Evolutionary conservation across 1,140 invertebrate genomes (phyloP).

Genomic region (Drosophila ironensis): DNA sequence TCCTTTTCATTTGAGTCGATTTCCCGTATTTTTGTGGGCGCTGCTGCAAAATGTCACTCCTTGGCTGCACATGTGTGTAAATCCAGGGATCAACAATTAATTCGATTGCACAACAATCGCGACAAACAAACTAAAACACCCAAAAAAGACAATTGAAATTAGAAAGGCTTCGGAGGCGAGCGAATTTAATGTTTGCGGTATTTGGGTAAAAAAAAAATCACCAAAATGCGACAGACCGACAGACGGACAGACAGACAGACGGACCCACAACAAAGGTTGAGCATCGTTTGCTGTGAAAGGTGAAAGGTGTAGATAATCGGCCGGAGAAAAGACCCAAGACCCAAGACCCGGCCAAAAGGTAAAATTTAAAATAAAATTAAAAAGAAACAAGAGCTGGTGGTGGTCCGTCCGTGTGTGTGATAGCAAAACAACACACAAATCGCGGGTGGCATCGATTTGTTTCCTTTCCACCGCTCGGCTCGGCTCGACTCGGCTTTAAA

Average conservation of each 20-base stretch:
- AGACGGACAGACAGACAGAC: slow-evolving; percentile 7
- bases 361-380: background rate
- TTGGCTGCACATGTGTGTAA: slow-evolving; percentile 38
- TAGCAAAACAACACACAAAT: slow-evolving; percentile 50
- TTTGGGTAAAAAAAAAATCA: slow-evolving; percentile 35
- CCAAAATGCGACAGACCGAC: background rate
- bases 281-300: slow-evolving; percentile 70
- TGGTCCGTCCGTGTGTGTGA: slow-evolving; percentile 35
- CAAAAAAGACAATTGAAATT: slow-evolving; percentile 70
- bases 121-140: background rate
- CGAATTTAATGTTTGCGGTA: slow-evolving; percentile 38
- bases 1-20: slow-evolving; percentile 9
- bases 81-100: slow-evolving; percentile 46
- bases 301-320: slow-evolving; percentile 78
- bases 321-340: slow-evolving; percentile 51
- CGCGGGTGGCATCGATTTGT: slow-evolving; percentile 75
- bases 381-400: background rate
- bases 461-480: too few relatives aligned
- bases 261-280: slow-evolving; percentile 61
- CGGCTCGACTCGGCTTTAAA: slow-evolving; percentile 56
- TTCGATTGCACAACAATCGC: slow-evolving; percentile 62
- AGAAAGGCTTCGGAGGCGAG: slow-evolving; percentile 65
- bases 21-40: slow-evolving; percentile 26
- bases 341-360: too few relatives aligned
- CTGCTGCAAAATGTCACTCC: slow-evolving; percentile 36